These are phyloP conservation scores for Enteromius unitaeniatus DNA, from an alignment of 2,797 vertebrate genomes.

Conservation along the genomic window DNA sequence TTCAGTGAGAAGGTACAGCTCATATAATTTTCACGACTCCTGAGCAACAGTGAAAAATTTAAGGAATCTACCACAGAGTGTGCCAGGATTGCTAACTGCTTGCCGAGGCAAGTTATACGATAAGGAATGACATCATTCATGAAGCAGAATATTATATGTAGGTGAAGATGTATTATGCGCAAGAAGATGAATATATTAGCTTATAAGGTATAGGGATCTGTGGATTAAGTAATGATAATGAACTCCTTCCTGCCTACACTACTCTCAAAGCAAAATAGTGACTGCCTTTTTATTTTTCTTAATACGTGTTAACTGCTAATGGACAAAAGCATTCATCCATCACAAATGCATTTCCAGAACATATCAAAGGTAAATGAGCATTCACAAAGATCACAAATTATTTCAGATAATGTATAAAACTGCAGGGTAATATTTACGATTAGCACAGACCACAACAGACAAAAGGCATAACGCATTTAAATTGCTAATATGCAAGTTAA, in stretches of 20 bases:
- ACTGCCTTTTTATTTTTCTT: background rate
- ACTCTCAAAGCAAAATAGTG: slow-evolving; percentile 3
- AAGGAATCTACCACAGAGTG: slow-evolving; percentile 52
- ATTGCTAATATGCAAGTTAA: background rate
- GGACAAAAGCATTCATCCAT: slow-evolving; percentile 11
- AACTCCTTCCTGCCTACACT: background rate
- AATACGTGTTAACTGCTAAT: slow-evolving; percentile 38
- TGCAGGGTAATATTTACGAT: background rate
- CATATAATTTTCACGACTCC: slow-evolving; percentile 59
- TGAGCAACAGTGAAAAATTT: slow-evolving; percentile 60
- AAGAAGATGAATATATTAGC: slow-evolving; percentile 9
- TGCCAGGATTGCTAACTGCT: slow-evolving; percentile 59
- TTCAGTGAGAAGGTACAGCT: slow-evolving; percentile 15
- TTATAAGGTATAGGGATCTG: slow-evolving; percentile 10
- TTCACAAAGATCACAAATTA: background rate
- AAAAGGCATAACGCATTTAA: background rate
- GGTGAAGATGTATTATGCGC: slow-evolving; percentile 28
- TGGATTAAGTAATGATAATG: slow-evolving; percentile 14
- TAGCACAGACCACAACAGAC: background rate
- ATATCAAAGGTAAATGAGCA: slow-evolving; percentile 21
- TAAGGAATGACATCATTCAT: slow-evolving; percentile 44
- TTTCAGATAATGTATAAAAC: slow-evolving; percentile 10
- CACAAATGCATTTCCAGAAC: slow-evolving; percentile 12
- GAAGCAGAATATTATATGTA: slow-evolving; percentile 33
- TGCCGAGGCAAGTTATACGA: slow-evolving; percentile 49